Evolutionary conservation across 53 echinoderm and acorn worm genomes (phyloP).

Genomic region (Apostichopus leukothele): DNA sequence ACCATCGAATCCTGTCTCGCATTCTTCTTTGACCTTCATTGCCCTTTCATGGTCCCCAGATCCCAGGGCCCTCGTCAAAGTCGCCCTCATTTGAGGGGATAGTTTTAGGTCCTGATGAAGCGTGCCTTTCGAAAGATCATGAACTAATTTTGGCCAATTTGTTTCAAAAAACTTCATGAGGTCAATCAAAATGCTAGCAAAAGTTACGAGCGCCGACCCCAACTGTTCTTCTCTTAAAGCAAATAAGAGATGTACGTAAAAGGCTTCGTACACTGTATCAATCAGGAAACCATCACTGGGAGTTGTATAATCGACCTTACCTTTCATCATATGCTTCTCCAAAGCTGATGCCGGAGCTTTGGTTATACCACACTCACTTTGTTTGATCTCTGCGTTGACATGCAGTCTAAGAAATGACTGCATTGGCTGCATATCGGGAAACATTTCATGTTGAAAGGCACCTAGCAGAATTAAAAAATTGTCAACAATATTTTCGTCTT

Average conservation of each 20-base stretch:
- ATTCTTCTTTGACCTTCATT: constrained; percentile 58
- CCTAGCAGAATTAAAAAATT: neutral
- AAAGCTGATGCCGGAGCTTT: neutral
- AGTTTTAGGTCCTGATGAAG: constrained; percentile 43
- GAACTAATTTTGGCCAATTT: constrained; percentile 64
- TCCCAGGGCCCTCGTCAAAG: constrained; percentile 28
- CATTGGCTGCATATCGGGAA: constrained; percentile 20
- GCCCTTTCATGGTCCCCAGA: constrained; percentile 55
- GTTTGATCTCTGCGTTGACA: neutral
- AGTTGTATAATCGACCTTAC: constrained; percentile 9
- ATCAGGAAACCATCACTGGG: constrained; percentile 25
- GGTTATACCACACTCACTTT: neutral
- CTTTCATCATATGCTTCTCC: neutral
- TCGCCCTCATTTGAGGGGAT: constrained; percentile 4
- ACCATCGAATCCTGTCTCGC: constrained; percentile 71
- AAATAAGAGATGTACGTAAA: constrained; percentile 72
- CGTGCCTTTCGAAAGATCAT: constrained; percentile 57
- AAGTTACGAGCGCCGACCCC: constrained; percentile 22
- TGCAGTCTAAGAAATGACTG: neutral
- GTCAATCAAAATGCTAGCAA: constrained; percentile 49
- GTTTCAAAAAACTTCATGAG: constrained; percentile 57
- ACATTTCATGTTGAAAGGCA: constrained; percentile 11
- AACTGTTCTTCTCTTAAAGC: constrained; percentile 69
- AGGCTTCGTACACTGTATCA: constrained; percentile 31
- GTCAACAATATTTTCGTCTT: neutral